Conservation (phyloP, 2,888 invertebrate species). For the Antheraea assamensis region DNA sequence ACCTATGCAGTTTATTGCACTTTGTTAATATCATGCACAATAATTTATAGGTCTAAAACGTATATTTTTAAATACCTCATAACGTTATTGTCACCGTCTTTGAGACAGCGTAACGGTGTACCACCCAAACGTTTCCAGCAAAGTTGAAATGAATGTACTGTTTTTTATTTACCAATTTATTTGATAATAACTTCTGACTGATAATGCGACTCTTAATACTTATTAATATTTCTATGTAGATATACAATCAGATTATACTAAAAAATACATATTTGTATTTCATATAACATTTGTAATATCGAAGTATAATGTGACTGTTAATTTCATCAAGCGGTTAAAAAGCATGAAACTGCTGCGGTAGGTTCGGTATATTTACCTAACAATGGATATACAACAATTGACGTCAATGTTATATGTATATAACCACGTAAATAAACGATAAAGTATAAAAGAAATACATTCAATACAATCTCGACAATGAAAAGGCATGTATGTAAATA, state of each 20-base stretch:
- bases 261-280: not conserved
- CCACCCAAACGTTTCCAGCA: not conserved
- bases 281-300: not conserved
- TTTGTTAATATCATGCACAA: conserved; percentile 32
- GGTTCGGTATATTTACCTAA: not conserved
- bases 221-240: conserved; percentile 25
- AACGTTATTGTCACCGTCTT: not conserved
- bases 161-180: not conserved
- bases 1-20: conserved; percentile 63
- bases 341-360: not conserved
- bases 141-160: not conserved
- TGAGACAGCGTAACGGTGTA: not conserved
- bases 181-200: conserved; percentile 16
- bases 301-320: not conserved
- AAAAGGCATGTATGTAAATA: not conserved
- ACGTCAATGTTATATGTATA: conserved; percentile 1
- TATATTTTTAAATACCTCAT: not conserved
- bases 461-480: not conserved
- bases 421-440: not conserved
- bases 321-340: not conserved
- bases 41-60: not conserved
- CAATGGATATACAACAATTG: not conserved
- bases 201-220: conserved; percentile 33
- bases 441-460: not conserved
- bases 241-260: conserved; percentile 1